phyloP scores from a whole-genome alignment of 53 echinoderm and acorn worm species.

The Paelopatides confundens region DNA sequence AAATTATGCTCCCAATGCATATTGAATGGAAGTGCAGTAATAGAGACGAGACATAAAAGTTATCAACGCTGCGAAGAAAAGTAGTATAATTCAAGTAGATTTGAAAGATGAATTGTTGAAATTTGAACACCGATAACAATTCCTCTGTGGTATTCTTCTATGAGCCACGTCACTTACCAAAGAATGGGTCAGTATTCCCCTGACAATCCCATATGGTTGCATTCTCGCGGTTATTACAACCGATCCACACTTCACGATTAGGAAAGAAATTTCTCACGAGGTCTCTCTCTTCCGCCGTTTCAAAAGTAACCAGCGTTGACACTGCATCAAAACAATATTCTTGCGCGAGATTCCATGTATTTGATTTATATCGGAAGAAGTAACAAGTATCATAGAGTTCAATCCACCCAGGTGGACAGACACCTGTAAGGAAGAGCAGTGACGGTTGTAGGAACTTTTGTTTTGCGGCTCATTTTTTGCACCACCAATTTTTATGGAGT shows the following conservation, averaged over 20 bases:
- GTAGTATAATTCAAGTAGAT: background rate
- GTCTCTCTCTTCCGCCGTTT: background rate
- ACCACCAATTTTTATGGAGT: no score
- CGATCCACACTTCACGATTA: conserved; percentile 12
- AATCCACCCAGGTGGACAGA: conserved; percentile 5
- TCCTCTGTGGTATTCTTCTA: no score
- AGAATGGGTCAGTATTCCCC: background rate
- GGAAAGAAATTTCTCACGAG: background rate
- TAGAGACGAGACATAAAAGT: background rate
- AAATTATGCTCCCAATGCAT: no score
- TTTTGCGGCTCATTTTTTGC: no score
- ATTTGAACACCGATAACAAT: no score
- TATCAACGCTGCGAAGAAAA: background rate
- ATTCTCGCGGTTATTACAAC: background rate
- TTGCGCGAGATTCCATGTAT: background rate
- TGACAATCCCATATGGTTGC: background rate
- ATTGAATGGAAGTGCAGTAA: no score
- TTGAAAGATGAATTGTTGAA: background rate
- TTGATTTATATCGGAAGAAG: background rate
- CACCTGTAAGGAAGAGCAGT: background rate
- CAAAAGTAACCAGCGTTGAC: background rate
- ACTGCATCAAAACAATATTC: conserved; percentile 20
- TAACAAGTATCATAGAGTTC: background rate
- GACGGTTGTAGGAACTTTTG: no score
- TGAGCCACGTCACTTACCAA: background rate